A percentile compares a stretch with the other conserved stretches of the same genome.
These are phyloP conservation scores for Bolinopsis microptera DNA, from an alignment of 37 sponge, comb jelly and placozoan species.

Conservation along the genomic window DNA sequence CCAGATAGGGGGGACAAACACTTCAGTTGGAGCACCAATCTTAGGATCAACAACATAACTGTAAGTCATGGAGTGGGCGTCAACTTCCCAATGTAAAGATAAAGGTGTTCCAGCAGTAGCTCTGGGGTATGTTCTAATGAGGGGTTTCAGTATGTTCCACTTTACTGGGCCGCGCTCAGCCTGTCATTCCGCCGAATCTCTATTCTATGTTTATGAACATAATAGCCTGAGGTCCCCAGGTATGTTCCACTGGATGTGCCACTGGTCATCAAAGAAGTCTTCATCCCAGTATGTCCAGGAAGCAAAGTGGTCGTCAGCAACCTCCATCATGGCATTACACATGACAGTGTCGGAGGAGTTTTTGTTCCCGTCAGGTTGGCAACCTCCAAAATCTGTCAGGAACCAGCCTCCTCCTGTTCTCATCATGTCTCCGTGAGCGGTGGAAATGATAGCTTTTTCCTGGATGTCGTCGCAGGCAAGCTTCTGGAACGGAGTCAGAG, in stretches of 20 bases:
- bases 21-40: background rate
- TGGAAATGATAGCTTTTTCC: background rate
- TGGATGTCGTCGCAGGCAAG: background rate
- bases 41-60: background rate
- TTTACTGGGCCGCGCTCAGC: too few relatives aligned
- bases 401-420: background rate
- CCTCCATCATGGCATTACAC: background rate
- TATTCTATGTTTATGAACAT: too few relatives aligned
- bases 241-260: background rate
- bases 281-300: constrained; percentile 42
- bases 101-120: background rate
- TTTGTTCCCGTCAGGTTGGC: constrained; percentile 6
- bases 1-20: background rate
- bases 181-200: too few relatives aligned
- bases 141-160: background rate
- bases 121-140: background rate
- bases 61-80: background rate
- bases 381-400: background rate
- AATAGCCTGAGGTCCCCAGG: background rate
- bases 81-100: background rate
- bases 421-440: background rate
- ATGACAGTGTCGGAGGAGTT: constrained; percentile 9
- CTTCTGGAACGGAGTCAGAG: background rate
- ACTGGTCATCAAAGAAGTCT: background rate
- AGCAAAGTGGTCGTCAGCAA: background rate